A percentile compares a stretch with the other conserved stretches of the same genome.
Evolutionary conservation across 1,140 invertebrate genomes (phyloP).

Genomic region (Myzus persicae): DNA sequence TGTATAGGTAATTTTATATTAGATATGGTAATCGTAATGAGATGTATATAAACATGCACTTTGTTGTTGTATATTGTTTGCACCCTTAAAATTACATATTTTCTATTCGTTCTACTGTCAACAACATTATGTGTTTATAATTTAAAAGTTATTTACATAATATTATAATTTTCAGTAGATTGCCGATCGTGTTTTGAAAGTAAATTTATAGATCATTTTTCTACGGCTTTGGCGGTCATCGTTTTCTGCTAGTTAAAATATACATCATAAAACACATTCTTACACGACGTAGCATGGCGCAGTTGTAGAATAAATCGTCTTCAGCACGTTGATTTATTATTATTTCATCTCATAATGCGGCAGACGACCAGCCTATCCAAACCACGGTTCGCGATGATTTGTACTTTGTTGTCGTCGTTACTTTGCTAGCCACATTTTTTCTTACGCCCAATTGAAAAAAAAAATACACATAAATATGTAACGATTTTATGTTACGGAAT

Average conservation of each 20-base stretch:
- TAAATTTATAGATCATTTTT: neutral
- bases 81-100: neutral
- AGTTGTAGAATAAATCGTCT: neutral
- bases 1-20: neutral
- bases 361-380: neutral
- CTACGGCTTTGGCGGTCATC: neutral
- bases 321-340: neutral
- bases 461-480: neutral
- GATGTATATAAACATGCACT: neutral
- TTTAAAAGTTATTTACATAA: neutral
- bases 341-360: neutral
- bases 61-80: neutral
- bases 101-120: neutral
- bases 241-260: neutral
- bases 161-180: neutral
- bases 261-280: neutral
- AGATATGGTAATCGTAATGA: neutral
- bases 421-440: neutral
- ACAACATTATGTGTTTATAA: neutral
- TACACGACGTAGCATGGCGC: neutral
- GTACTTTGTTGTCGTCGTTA: slow-evolving; percentile 7
- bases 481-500: neutral
- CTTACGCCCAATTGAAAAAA: neutral
- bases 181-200: neutral
- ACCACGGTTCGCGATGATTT: neutral